Evolutionary conservation across 2,888 invertebrate species (phyloP).

Genomic region (Chaetogeoica ovagalla): DNA sequence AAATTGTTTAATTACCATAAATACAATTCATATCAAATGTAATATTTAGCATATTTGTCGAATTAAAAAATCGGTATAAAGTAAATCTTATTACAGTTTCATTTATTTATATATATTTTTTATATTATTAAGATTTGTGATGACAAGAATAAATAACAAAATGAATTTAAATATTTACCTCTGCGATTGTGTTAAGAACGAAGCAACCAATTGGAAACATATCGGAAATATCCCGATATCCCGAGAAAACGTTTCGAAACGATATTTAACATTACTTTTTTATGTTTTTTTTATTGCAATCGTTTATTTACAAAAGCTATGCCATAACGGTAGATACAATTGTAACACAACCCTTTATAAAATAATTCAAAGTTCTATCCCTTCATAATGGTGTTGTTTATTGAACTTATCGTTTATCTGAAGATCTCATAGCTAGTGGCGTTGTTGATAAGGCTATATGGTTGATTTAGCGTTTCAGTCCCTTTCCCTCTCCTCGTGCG

Average conservation of each 20-base stretch:
- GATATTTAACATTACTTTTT: not conserved
- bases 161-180: no score
- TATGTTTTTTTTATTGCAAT: not conserved
- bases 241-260: no score
- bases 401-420: conserved; percentile 37
- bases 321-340: conserved; percentile 6
- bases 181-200: no score
- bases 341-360: conserved; percentile 18
- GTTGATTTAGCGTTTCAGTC: conserved; percentile 42
- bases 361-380: conserved; percentile 24
- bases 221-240: no score
- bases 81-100: not conserved
- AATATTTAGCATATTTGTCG: no score
- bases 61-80: no score
- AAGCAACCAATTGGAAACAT: no score
- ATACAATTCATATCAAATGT: no score
- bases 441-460: conserved; percentile 18
- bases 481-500: conserved; percentile 14
- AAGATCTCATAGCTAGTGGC: conserved; percentile 14
- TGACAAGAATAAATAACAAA: no score
- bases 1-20: no score
- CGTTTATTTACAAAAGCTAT: not conserved
- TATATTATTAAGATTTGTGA: no score
- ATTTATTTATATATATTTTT: no score
- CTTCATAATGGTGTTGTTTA: conserved; percentile 30